Evolutionary conservation across 2,113 vertebrate species (phyloP).

Genomic region (Psilopsiagon aymara): DNA sequence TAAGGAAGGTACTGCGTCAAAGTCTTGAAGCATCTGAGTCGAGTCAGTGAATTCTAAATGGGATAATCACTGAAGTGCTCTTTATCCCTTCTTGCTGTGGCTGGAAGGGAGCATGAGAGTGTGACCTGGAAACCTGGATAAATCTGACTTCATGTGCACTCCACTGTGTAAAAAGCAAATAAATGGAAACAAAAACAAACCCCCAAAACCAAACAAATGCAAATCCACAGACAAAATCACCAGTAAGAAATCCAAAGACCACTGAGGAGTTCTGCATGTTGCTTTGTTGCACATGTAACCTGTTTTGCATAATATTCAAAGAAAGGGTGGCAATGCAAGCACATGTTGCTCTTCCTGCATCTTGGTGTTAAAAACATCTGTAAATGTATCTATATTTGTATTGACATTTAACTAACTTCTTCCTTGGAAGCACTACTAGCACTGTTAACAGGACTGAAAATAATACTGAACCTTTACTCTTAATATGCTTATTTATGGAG

Average conservation of each 20-base stretch:
- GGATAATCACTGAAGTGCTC: neutral
- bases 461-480: neutral
- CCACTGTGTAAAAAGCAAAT: neutral
- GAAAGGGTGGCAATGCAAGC: neutral
- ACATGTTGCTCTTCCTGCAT: accelerated
- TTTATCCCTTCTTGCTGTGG: neutral
- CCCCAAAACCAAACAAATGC: neutral
- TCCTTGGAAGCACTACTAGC: neutral
- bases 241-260: neutral
- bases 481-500: neutral
- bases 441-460: neutral
- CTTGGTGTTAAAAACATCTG: neutral
- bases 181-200: neutral
- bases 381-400: neutral
- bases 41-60: neutral
- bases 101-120: neutral
- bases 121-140: neutral
- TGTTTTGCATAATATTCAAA: neutral
- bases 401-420: neutral
- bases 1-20: too few relatives aligned
- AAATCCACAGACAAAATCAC: too few relatives aligned
- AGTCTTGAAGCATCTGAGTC: neutral
- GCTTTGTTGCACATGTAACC: neutral
- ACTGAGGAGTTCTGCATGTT: accelerated
- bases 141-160: neutral